Base-by-base conservation (phyloP, 2,113 vertebrate genomes). In the Anarrhichthys ocellatus region DNA sequence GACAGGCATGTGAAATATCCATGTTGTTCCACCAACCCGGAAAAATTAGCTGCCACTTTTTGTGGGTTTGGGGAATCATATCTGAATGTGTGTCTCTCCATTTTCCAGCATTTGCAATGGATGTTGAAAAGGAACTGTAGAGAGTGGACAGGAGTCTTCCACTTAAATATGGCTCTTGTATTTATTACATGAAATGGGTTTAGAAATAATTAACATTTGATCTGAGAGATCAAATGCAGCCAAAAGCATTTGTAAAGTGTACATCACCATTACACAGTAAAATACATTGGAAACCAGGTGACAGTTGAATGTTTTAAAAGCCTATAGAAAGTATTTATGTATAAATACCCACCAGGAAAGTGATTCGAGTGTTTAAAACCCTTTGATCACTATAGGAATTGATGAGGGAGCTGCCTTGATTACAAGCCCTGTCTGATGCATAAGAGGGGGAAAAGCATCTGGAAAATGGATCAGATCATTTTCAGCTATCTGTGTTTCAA, bases 1-100 rank as follows among this genome's bases (percentile, higher is more conserved):
- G 40, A 90, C 92, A 91, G 91, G 88, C 91, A 84, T 89, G 92
- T 95, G 69, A 94, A 92, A 92, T 95, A 95, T 95, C 73, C 83
- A 93, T 94, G 94, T 95, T 91, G 73, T 91, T 93, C 86, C 88
- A 83, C 89, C 81, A 74, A 79, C 85, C 89, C 81, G 27, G 66
- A 65, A 90, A 80, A 89, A 42, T 81, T 88, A 71, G 83, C 91
- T 92, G 89, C 91, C 91, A 91, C 71, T 90, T 93, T 85, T 85
- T 76, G 76, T 83, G 88, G 88, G 87, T 87, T 87, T 58, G 75
- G 80, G 71, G 76, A 90, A 85, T 84, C 22, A 58, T 80, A 80
- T 88, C 82, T 88, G 73, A 87, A 80, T 80, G 81, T 81, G 44
- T 44, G 65, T 88, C 69, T 48, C 50, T 83, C 76, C 73, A 84